Evolutionary conservation across 2,888 invertebrate genomes (phyloP), one percentile per base, ranked within the genome.

Genomic region (Physocephala rufipes): DNA sequence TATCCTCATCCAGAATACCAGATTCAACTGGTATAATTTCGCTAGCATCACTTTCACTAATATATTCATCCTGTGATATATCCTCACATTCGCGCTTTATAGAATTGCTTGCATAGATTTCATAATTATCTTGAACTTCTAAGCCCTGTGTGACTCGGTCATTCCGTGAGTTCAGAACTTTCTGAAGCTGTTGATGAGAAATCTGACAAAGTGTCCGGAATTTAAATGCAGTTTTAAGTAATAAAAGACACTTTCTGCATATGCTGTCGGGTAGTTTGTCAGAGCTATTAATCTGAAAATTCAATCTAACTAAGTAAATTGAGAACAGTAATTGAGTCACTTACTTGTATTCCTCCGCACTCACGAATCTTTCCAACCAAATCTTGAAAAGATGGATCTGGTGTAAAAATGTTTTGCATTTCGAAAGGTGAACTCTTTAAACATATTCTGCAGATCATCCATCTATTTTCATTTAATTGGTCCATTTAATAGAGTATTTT

Each of bases 131-230:
- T 7, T 30, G n/a, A 30, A 13, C 28, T 16, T 26, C 26, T 5
- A 24, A 47, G 63, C 24, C 16, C 43, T 21, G 36, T 16, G 49
- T 7, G 16, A 26, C 12, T 5, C 5, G 47, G 5, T 36, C 66
- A 12, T 26, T 71, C 12, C 45, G 21, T 24, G 19, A 2, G 13
- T n/a, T 2, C 43, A 47, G 45, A 26, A 58, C 7, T 15, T 58
- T 21, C 58, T 15, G 26, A 2, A 86, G 74, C 43, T 85, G 83
- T 21, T 80, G 79, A 72, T 85, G 79, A 0, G 86, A 85, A 58
- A 81, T 83, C 58, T 82, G 81, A 49, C 86, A 85, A 65, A 85
- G 82, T 66, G 79, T 79, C 2, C 83, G 82, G 75, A 86, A 86
- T 68, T 84, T 85, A 72, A 82, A 79, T 0, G 86, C 82, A 13